Conservation (phyloP, 2,797 vertebrate genomes). For the Champsocephalus esox region DNA sequence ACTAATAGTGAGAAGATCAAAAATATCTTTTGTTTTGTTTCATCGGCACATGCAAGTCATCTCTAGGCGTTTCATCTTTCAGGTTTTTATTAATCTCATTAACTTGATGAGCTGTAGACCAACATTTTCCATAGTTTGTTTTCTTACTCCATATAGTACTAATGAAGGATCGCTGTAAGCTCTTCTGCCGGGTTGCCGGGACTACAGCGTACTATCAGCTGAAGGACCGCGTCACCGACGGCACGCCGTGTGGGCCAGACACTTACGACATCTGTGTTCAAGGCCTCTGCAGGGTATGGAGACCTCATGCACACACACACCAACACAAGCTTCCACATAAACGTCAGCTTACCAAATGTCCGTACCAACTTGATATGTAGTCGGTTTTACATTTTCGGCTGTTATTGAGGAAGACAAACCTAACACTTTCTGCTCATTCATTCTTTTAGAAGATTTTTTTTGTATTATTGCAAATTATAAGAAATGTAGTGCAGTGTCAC, state of each 20-base stretch:
- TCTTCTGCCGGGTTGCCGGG: constrained; percentile 95
- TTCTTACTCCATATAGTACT: constrained; percentile 85
- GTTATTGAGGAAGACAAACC: neutral
- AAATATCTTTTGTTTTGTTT: constrained; percentile 29
- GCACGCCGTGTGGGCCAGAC: constrained; percentile 94
- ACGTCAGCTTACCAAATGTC: neutral
- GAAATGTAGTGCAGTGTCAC: no score
- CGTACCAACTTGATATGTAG: neutral
- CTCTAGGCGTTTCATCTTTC: neutral
- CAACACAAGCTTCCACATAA: neutral
- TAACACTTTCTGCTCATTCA: neutral
- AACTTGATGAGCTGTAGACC: neutral
- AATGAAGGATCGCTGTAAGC: constrained; percentile 98
- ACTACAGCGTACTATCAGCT: constrained; percentile 95
- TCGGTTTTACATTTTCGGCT: neutral
- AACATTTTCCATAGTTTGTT: constrained; percentile 23
- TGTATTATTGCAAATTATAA: constrained; percentile 1
- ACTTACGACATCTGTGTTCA: constrained; percentile 97
- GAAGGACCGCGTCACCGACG: constrained; percentile 94
- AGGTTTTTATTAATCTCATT: constrained; percentile 12
- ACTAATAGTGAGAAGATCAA: constrained; percentile 32
- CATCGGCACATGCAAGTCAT: neutral
- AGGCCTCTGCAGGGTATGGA: constrained; percentile 95
- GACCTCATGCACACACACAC: neutral
- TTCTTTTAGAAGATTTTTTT: constrained; percentile 16